phyloP scores from a whole-genome alignment of 35 echinoderm and acorn worm species.

The Lytechinus variegatus region DNA sequence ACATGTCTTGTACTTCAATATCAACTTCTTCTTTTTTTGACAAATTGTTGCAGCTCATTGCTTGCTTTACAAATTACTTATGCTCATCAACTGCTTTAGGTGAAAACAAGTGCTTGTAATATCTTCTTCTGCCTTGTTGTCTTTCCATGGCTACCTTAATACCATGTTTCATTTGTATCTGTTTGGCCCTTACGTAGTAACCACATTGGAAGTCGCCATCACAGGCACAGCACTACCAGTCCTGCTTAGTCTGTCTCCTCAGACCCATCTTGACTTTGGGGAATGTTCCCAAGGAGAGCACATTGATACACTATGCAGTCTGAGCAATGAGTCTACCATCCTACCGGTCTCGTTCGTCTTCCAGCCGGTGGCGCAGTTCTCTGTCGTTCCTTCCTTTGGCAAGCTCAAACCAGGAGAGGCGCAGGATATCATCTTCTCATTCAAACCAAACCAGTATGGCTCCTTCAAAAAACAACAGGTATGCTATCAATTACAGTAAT shows the following conservation, averaged over 20 bases:
- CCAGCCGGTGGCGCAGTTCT: conserved; percentile 85
- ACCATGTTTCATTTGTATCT: no score
- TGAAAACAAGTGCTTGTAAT: no score
- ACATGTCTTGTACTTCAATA: no score
- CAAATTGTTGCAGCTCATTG: no score
- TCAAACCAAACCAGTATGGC: conserved; percentile 98
- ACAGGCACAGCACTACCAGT: conserved; percentile 93
- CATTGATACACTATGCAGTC: conserved; percentile 84
- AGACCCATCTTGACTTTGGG: conserved; percentile 80
- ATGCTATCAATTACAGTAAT: not conserved
- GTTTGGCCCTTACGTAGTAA: conserved; percentile 30
- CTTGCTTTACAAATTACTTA: no score
- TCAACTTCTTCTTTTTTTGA: no score
- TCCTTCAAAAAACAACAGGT: conserved; percentile 74
- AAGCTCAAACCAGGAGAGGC: conserved; percentile 84
- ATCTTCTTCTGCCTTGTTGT: no score
- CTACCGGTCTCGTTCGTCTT: conserved; percentile 84
- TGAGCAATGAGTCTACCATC: conserved; percentile 84
- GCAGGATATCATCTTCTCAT: conserved; percentile 88
- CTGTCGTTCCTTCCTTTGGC: conserved; percentile 70
- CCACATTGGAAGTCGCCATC: conserved; percentile 86
- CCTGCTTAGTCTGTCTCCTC: conserved; percentile 76
- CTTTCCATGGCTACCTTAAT: no score
- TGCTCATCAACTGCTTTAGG: no score
- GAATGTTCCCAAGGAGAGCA: conserved; percentile 91